phyloP scores from a whole-genome alignment of 2,797 vertebrate species.

The Anisognathus igniventris region DNA sequence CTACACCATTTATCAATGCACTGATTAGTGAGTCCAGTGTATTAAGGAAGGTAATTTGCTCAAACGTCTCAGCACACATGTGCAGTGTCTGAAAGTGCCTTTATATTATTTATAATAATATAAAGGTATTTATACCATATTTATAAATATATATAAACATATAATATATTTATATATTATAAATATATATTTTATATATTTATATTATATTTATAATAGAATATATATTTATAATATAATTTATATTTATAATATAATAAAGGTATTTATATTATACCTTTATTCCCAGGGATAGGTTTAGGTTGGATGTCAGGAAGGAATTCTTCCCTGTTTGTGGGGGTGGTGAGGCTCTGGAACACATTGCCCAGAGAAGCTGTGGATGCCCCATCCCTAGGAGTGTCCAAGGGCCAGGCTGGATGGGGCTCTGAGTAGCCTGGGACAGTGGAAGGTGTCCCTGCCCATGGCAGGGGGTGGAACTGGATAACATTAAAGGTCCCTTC shows the following conservation, averaged over 20 bases:
- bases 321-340: background rate
- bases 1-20: background rate
- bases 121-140: no score
- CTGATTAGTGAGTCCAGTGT: background rate
- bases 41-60: background rate
- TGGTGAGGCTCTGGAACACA: background rate
- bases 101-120: no score
- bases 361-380: background rate
- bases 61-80: background rate
- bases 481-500: background rate
- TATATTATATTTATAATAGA: no score
- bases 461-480: background rate
- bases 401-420: background rate
- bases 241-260: no score
- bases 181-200: no score
- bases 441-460: background rate
- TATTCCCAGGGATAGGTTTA: background rate
- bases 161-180: no score
- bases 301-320: background rate
- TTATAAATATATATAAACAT: no score
- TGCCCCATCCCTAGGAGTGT: background rate
- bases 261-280: background rate
- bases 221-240: no score
- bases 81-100: no score
- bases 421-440: background rate